These are phyloP conservation scores for Calonectris borealis DNA, from an alignment of 2,113 vertebrate genomes.

Conservation along the genomic window DNA sequence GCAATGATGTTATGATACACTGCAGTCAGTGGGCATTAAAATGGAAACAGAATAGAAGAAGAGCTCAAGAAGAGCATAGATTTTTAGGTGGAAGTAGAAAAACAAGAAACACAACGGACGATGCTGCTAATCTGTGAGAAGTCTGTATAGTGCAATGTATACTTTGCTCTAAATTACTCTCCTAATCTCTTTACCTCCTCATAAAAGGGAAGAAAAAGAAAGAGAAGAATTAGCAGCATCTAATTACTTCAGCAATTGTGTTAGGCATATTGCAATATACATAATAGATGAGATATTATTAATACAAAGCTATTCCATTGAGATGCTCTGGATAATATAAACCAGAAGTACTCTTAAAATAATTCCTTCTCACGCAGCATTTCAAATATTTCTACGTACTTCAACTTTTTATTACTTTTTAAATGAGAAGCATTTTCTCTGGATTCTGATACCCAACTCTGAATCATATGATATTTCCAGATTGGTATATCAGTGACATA, in stretches of 20 bases:
- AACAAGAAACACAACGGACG: background rate
- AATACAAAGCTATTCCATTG: constrained; percentile 39
- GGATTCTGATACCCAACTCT: background rate
- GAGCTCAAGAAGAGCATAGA: background rate
- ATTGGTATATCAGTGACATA: background rate
- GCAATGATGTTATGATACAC: background rate
- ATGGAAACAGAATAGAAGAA: background rate
- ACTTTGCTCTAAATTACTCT: background rate
- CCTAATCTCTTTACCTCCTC: background rate
- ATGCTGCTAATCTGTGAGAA: background rate
- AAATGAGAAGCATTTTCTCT: background rate
- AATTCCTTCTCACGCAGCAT: background rate
- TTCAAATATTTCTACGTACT: background rate
- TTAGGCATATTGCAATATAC: constrained; percentile 42
- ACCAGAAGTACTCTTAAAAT: background rate
- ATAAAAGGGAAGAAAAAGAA: background rate
- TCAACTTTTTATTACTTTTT: background rate
- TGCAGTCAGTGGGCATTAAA: background rate
- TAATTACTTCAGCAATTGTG: constrained; percentile 42
- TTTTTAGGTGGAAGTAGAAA: background rate
- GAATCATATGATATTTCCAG: background rate
- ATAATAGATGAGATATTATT: constrained; percentile 64
- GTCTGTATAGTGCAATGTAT: background rate
- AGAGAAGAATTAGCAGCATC: constrained; percentile 19
- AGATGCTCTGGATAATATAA: constrained; percentile 36